These are phyloP conservation scores for Tupaia tana DNA, from an alignment of 2,113 vertebrate genomes.

Conservation along the genomic window DNA sequence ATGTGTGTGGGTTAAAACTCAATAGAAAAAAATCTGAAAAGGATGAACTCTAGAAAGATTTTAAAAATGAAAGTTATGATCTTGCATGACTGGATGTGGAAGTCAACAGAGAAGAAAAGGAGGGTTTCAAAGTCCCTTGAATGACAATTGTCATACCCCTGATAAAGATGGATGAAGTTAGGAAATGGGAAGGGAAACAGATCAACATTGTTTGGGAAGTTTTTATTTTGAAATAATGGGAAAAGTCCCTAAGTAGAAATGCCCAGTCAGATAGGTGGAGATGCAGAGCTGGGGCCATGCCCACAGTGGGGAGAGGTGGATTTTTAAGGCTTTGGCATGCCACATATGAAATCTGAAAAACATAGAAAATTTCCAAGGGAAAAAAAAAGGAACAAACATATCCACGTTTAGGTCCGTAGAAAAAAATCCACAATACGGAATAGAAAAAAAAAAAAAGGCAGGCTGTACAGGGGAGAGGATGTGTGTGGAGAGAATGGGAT, in stretches of 20 bases:
- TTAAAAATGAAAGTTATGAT: background rate
- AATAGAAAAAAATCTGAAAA: background rate
- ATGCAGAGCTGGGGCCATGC: background rate
- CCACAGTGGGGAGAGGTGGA: fast-evolving
- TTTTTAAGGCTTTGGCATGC: background rate
- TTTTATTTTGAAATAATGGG: background rate
- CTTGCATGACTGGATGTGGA: background rate
- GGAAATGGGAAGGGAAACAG: background rate
- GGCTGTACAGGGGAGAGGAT: fast-evolving
- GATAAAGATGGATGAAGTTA: fast-evolving
- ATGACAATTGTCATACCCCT: no score
- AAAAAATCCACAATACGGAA: background rate
- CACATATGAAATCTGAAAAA: background rate
- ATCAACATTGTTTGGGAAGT: background rate
- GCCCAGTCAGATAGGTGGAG: background rate
- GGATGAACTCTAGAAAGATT: background rate
- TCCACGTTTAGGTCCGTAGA: background rate
- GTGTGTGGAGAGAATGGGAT: background rate
- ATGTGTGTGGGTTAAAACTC: background rate
- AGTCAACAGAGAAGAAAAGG: background rate
- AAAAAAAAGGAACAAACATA: no score
- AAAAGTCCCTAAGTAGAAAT: background rate
- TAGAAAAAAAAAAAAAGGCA: background rate
- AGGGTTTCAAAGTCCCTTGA: background rate
- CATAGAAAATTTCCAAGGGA: background rate